Evolutionary conservation across 2,888 invertebrate genomes (phyloP).

Genomic region (Campoplex capitator): DNA sequence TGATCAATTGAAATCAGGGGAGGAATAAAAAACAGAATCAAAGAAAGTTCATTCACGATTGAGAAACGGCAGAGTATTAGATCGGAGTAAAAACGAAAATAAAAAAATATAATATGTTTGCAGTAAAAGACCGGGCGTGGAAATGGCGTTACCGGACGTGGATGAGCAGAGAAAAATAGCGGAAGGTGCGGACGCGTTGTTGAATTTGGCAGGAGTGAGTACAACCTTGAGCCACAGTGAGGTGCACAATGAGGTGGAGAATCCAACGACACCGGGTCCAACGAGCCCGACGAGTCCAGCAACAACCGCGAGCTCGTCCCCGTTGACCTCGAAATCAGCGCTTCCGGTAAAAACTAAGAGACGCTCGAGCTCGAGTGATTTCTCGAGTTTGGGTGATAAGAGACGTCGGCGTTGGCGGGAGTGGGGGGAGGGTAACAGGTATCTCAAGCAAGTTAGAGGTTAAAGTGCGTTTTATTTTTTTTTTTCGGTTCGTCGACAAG

Average conservation of each 20-base stretch:
- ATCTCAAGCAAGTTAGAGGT: conserved; percentile 82
- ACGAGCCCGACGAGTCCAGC: conserved; percentile 67
- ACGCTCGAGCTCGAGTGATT: conserved; percentile 78
- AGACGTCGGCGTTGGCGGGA: conserved; percentile 82
- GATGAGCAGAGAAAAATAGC: conserved; percentile 90
- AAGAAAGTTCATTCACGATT: background rate
- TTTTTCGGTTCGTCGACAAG: background rate
- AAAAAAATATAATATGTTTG: background rate
- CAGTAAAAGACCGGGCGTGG: conserved; percentile 75
- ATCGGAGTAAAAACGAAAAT: background rate
- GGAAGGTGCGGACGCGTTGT: conserved; percentile 92
- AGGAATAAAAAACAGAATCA: background rate
- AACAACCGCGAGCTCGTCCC: conserved; percentile 54
- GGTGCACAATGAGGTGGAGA: conserved; percentile 56
- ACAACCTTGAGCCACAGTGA: conserved; percentile 79
- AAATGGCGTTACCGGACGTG: conserved; percentile 85
- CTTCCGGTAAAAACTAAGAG: conserved; percentile 71
- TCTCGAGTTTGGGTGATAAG: conserved; percentile 77
- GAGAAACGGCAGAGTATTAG: no score
- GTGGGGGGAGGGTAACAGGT: conserved; percentile 82
- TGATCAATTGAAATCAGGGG: no score
- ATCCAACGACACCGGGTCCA: conserved; percentile 57
- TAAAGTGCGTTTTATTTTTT: conserved; percentile 71
- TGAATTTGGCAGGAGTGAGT: conserved; percentile 90
- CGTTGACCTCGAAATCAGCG: conserved; percentile 60